Evolutionary conservation across 92 coral and sea anemone genomes (phyloP).

Genomic region (Umimayanthus kanabou): DNA sequence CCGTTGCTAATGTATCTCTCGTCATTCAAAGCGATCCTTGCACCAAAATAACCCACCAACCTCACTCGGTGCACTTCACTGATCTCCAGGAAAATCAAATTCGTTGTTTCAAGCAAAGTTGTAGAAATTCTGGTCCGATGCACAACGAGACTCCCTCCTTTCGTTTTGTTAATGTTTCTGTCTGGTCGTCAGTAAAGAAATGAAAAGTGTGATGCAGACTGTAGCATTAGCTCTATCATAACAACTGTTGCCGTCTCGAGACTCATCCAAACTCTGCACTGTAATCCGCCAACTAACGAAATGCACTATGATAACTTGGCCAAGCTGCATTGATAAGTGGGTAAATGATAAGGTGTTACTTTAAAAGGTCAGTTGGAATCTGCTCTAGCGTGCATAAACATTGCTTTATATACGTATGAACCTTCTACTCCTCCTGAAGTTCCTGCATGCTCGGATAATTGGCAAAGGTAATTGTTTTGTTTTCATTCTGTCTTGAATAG

Average conservation of each 20-base stretch:
- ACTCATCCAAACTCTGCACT: slow-evolving; percentile 25
- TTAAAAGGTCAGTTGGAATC: slow-evolving; percentile 38
- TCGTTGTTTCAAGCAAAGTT: not conserved
- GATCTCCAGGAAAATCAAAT: not conserved
- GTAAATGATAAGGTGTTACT: slow-evolving; percentile 33
- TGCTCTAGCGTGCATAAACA: slow-evolving; percentile 29
- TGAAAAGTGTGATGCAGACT: not conserved
- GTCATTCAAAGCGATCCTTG: not conserved
- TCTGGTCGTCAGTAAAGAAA: not conserved
- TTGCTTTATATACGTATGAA: not conserved
- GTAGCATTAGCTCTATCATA: not conserved
- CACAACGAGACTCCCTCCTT: not conserved
- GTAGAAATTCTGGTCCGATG: not conserved
- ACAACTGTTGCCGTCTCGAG: slow-evolving; percentile 42
- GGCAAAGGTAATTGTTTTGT: not conserved
- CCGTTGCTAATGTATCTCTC: not conserved
- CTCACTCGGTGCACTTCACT: not conserved
- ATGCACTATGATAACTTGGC: slow-evolving; percentile 26
- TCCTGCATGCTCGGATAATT: not conserved
- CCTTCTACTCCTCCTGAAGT: not conserved
- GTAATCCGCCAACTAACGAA: slow-evolving; percentile 39
- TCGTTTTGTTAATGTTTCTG: not conserved
- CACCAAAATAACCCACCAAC: slow-evolving; percentile 9
- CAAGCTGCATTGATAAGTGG: slow-evolving; percentile 30
- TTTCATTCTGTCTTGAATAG: slow-evolving; percentile 60